Evolutionary conservation across 1,140 invertebrate species (phyloP).

Genomic region (Lamellibrachia luymesi): DNA sequence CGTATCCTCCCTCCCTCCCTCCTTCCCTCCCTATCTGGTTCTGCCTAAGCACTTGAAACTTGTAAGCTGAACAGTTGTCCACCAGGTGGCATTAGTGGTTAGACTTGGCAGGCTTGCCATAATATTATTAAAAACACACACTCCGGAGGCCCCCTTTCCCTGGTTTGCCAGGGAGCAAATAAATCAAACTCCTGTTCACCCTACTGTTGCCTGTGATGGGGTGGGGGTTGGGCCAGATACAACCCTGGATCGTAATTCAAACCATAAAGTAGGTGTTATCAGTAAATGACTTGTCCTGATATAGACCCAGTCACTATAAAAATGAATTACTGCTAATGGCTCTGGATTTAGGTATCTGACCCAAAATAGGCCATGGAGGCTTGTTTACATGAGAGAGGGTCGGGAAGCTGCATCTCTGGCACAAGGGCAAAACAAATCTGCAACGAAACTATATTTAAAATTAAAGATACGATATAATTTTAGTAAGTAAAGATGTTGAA

Average conservation of each 20-base stretch:
- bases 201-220: neutral
- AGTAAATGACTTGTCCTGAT: neutral
- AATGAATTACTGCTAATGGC: neutral
- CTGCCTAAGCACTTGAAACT: neutral
- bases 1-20: neutral
- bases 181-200: neutral
- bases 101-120: neutral
- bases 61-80: neutral
- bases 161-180: neutral
- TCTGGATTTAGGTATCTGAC: neutral
- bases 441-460: neutral
- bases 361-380: neutral
- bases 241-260: neutral
- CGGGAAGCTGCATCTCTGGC: neutral
- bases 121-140: neutral
- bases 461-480: neutral
- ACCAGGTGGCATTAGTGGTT: neutral
- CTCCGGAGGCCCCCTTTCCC: neutral
- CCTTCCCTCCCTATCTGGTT: neutral
- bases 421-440: neutral
- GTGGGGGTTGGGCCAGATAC: neutral
- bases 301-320: neutral
- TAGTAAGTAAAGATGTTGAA: neutral
- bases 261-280: neutral
- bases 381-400: neutral